Evolutionary conservation across 2,888 invertebrate genomes (phyloP).

Genomic region (Petrolisthes cinctipes): DNA sequence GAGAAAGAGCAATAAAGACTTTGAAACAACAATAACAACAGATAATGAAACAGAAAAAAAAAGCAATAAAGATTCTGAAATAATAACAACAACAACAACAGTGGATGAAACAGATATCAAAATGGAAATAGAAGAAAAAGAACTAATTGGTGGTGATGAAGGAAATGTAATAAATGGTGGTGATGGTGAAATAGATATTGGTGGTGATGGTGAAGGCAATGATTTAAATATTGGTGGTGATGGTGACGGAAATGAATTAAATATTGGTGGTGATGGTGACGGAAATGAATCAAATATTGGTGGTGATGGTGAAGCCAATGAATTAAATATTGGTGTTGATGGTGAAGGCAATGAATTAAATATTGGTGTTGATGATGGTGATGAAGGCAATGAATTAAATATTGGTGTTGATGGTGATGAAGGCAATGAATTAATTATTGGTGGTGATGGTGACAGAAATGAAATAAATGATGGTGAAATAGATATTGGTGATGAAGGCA

Average conservation of each 20-base stretch:
- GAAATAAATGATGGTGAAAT: conserved; percentile 8
- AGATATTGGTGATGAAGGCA: conserved; percentile 1
- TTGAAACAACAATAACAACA: background rate
- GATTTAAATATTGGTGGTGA: background rate
- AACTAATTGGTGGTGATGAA: background rate
- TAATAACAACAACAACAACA: too few species aligned
- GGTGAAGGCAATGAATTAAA: background rate
- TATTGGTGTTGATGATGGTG: background rate
- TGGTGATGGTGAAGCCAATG: background rate
- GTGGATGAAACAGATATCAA: background rate
- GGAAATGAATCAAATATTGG: background rate
- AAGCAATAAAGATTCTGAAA: conserved; percentile 10
- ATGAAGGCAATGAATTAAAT: conserved; percentile 9
- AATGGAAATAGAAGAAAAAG: conserved; percentile 7
- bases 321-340: too few species aligned
- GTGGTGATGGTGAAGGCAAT: background rate
- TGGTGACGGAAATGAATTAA: background rate
- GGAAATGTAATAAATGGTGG: background rate
- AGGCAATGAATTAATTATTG: background rate
- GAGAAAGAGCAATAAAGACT: background rate
- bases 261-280: background rate
- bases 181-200: background rate
- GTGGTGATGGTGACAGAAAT: conserved; percentile 10
- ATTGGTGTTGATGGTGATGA: background rate
- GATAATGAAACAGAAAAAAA: background rate